These are phyloP conservation scores for Oryzias curvinotus DNA, from an alignment of 2,113 vertebrate genomes.

Conservation along the genomic window DNA sequence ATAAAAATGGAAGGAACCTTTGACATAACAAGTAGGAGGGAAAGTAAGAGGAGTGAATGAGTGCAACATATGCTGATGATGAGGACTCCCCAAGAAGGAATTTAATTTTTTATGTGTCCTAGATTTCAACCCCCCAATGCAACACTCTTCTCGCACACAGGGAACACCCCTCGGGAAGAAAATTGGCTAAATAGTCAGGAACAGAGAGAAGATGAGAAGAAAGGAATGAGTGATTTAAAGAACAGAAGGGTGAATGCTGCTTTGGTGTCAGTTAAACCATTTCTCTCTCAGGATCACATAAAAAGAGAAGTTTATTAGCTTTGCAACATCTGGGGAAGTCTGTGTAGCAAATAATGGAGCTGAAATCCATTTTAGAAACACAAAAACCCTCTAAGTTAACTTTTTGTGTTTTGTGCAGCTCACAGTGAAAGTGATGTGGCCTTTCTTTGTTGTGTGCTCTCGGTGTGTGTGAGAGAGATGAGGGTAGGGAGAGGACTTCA, in stretches of 20 bases:
- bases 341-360: conserved; percentile 13
- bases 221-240: conserved; percentile 40
- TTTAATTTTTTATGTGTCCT: conserved; percentile 80
- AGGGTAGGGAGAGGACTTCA: no score
- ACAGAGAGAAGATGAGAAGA: conserved; percentile 33
- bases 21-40: conserved; percentile 44
- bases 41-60: conserved; percentile 40
- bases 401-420: no score
- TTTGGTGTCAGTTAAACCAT: conserved; percentile 37
- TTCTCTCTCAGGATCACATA: conserved; percentile 46
- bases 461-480: no score
- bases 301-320: conserved; percentile 46
- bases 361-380: conserved; percentile 7
- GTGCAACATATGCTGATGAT: conserved; percentile 76
- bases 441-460: no score
- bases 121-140: conserved; percentile 46
- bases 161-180: conserved; percentile 16
- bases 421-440: no score
- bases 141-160: not conserved
- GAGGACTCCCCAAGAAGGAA: conserved; percentile 70
- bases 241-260: conserved; percentile 41
- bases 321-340: conserved; percentile 33
- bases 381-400: no score
- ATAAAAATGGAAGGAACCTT: conserved; percentile 23
- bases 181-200: conserved; percentile 42